phyloP scores from a whole-genome alignment of 2,888 invertebrate genomes.

The Leucania comma region DNA sequence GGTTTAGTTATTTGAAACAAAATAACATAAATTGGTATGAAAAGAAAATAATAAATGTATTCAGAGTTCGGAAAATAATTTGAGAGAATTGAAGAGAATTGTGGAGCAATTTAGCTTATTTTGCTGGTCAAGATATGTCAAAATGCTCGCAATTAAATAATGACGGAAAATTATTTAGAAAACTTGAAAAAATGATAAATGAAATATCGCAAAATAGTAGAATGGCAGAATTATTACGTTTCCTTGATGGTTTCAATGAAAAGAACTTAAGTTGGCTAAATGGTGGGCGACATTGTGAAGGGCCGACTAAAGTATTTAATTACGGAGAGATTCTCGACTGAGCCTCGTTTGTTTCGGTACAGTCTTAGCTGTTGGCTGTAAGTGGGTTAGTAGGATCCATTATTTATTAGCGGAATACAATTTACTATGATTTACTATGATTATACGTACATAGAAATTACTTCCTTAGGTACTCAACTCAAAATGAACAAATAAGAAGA shows the following conservation, averaged over 20 bases:
- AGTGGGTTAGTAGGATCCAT: conserved; percentile 57
- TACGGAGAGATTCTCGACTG: conserved; percentile 75
- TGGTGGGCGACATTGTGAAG: conserved; percentile 72
- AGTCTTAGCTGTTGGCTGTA: conserved; percentile 57
- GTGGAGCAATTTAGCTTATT: background rate
- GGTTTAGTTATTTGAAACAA: background rate
- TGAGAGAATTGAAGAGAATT: conserved; percentile 4
- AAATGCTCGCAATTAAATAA: conserved; percentile 10
- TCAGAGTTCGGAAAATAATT: background rate
- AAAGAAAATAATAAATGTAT: conserved; percentile 2
- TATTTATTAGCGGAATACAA: conserved; percentile 52
- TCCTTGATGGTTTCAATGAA: conserved; percentile 68
- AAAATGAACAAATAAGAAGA: background rate
- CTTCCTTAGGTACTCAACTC: background rate
- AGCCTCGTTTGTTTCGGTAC: conserved; percentile 71
- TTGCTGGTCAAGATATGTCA: conserved; percentile 16
- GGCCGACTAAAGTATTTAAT: conserved; percentile 82
- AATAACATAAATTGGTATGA: conserved; percentile 3
- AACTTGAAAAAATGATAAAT: conserved; percentile 15
- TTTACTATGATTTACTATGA: conserved; percentile 21
- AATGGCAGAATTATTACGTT: conserved; percentile 68
- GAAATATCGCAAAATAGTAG: conserved; percentile 39
- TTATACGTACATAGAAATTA: background rate
- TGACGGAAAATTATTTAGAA: conserved; percentile 3
- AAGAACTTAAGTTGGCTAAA: conserved; percentile 69